Evolutionary conservation across 2,888 invertebrate species (phyloP).

Genomic region (Dione juno): DNA sequence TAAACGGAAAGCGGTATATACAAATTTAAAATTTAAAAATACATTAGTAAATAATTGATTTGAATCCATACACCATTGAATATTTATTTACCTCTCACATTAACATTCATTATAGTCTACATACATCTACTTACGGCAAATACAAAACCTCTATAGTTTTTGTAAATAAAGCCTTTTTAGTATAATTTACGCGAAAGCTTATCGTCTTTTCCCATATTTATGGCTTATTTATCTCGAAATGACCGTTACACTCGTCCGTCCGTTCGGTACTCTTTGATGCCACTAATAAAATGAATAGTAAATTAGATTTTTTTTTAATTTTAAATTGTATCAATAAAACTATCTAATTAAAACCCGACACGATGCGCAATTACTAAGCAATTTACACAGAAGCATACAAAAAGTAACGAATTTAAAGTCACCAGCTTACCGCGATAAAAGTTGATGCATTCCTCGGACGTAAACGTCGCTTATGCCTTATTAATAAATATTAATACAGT

Average conservation of each 20-base stretch:
- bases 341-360: not conserved
- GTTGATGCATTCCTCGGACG: not conserved
- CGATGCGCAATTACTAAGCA: not conserved
- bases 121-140: not conserved
- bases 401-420: not conserved
- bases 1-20: too few species aligned
- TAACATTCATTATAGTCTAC: not conserved
- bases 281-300: not conserved
- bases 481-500: constrained; percentile 9
- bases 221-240: not conserved
- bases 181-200: not conserved
- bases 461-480: not conserved
- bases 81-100: not conserved
- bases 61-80: not conserved
- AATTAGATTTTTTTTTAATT: not conserved
- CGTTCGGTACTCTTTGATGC: not conserved
- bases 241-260: not conserved
- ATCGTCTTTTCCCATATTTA: not conserved
- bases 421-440: not conserved
- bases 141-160: not conserved
- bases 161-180: not conserved
- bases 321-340: not conserved
- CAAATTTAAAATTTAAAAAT: too few species aligned
- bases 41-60: too few species aligned
- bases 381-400: not conserved